Evolutionary conservation across 2,113 vertebrate species (phyloP), one percentile per base, ranked within the genome.

Genomic region (Panthera uncia): DNA sequence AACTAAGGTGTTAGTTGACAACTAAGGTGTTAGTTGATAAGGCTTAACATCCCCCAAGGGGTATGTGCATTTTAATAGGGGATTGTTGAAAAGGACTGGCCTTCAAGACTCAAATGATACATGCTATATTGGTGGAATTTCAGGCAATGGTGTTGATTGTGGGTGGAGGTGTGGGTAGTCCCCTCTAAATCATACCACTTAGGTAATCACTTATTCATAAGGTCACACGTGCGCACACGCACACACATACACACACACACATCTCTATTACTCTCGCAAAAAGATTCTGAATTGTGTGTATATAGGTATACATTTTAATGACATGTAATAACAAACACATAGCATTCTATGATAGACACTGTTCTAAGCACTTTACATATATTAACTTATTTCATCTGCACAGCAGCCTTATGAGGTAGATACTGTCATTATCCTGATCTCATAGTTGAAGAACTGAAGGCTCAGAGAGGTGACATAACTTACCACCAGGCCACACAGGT

Each of bases 1-100:
- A 98, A 88, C 97, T 98, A 98, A 97, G 98, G 97, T 98, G 98
- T 98, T 97, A 98, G 97, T 78, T 98, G 98, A 98, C 92, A 98
- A 97, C 95, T 95, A 98, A 97, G 96, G 97, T 98, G 97, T 97
- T 98, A 98, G 97, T 96, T 98, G 98, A 98, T 98, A 98, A 97
- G 97, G 94, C 95, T 98, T 98, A 98, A 98, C 89, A 95, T 90
- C 83, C 93, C 98, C 95, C 86, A 98, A 97, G 97, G 90, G 89
- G 97, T 96, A 98, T 97, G 94, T 88, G 97, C 96, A 97, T 98
- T 98, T 98, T 98, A 98, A 97, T 97, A 96, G 94, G 92, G 57
- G 84, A 98, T 95, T 98, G 92, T 85, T 97, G 79, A 96, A 97
- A 96, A 97, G 74, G 65, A 96, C 84, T 96, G 79, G 92, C 88